These are phyloP conservation scores for Australoheros facetus DNA, from an alignment of 2,797 vertebrate genomes.

Conservation along the genomic window DNA sequence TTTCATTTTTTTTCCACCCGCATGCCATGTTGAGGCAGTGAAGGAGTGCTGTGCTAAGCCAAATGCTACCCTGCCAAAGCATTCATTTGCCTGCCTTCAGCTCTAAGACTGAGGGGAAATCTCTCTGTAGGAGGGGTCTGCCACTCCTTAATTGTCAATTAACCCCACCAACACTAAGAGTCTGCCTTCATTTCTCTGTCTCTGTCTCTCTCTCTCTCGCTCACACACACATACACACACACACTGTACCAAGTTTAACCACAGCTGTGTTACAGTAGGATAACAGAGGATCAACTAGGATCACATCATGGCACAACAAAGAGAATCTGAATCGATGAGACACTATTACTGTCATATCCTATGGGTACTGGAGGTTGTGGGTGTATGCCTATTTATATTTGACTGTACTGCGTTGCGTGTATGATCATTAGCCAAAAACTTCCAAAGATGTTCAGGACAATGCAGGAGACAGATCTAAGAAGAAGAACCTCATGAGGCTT, in stretches of 20 bases:
- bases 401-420: conserved; percentile 5
- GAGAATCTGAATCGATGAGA: conserved; percentile 59
- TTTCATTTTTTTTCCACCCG: conserved; percentile 45
- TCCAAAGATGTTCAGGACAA: conserved; percentile 20
- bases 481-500: conserved; percentile 53
- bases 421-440: conserved; percentile 23
- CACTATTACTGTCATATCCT: conserved; percentile 57
- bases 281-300: conserved; percentile 58
- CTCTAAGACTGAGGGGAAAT: conserved; percentile 76
- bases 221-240: conserved; percentile 13
- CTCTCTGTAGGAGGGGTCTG: conserved; percentile 68
- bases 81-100: conserved; percentile 78
- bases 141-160: conserved; percentile 83
- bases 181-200: conserved; percentile 25
- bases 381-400: conserved; percentile 1
- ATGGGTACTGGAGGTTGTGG: conserved; percentile 5
- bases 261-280: conserved; percentile 53
- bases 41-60: conserved; percentile 49
- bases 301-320: conserved; percentile 60
- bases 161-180: conserved; percentile 60
- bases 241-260: conserved; percentile 37
- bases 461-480: conserved; percentile 20
- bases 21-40: background rate
- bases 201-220: background rate
- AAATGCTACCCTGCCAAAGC: conserved; percentile 58